Percentiles rank a stretch among this genome's conserved stretches.
Evolutionary conservation across 2,888 invertebrate species (phyloP).

Genomic region (Embidobia sp.): DNA sequence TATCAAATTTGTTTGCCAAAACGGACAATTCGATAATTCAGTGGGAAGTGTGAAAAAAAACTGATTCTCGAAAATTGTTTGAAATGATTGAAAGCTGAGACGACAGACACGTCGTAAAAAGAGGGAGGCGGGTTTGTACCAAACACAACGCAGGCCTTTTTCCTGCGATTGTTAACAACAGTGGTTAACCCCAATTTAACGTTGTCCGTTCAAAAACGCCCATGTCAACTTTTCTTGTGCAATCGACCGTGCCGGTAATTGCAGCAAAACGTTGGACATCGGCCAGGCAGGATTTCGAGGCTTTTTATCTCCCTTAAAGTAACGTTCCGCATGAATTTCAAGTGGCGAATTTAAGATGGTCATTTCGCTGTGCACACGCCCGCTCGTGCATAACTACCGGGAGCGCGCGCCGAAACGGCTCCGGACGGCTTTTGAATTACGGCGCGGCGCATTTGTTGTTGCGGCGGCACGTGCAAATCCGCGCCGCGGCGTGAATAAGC

Average conservation of each 20-base stretch:
- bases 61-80: too few relatives aligned
- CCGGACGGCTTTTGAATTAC: conserved; percentile 7
- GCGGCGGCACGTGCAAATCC: conserved; percentile 12
- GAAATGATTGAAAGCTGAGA: too few relatives aligned
- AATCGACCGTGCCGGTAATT: conserved; percentile 62
- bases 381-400: conserved; percentile 5
- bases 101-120: conserved; percentile 25
- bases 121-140: conserved; percentile 24
- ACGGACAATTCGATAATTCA: too few relatives aligned
- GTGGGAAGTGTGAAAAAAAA: too few relatives aligned
- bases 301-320: conserved; percentile 53
- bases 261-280: conserved; percentile 63
- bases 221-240: conserved; percentile 64
- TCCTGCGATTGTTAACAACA: conserved; percentile 53
- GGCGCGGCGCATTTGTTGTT: conserved; percentile 3
- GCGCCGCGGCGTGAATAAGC: conserved; percentile 1
- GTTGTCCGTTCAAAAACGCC: conserved; percentile 57
- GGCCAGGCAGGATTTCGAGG: conserved; percentile 56
- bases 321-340: conserved; percentile 59
- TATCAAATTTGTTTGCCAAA: too few relatives aligned
- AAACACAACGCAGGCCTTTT: conserved; percentile 31
- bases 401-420: not conserved
- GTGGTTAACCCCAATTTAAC: conserved; percentile 65
- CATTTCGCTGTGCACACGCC: conserved; percentile 16
- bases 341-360: conserved; percentile 52